Evolutionary conservation across 2,797 vertebrate genomes (phyloP).

Genomic region (Hoplostethus atlanticus): DNA sequence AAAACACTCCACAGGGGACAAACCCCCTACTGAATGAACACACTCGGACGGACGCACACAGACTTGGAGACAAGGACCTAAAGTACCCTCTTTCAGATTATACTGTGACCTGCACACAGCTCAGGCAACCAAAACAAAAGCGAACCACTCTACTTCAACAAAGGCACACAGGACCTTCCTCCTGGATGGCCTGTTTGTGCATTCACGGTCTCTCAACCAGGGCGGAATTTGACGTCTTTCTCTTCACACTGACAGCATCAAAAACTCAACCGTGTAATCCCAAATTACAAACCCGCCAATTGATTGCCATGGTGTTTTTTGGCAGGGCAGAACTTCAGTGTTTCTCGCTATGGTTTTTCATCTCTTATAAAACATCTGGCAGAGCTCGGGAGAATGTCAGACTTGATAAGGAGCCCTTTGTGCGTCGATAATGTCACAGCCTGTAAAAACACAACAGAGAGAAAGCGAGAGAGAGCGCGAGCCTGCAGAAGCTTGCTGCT

Average conservation of each 20-base stretch:
- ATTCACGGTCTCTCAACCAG: background rate
- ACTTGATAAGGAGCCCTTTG: constrained; percentile 51
- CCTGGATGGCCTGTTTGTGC: constrained; percentile 6
- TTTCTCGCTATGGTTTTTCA: constrained; percentile 42
- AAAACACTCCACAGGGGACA: constrained; percentile 70
- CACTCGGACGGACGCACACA: constrained; percentile 37
- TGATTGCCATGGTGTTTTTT: constrained; percentile 34
- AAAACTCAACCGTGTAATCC: constrained; percentile 41
- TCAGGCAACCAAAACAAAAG: constrained; percentile 19
- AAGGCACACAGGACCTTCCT: constrained; percentile 11
- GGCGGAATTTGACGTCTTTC: constrained; percentile 26
- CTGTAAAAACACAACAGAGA: constrained; percentile 57
- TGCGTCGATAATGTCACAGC: constrained; percentile 50
- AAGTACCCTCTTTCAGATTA: constrained; percentile 48
- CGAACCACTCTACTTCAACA: background rate
- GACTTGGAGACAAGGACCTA: constrained; percentile 55
- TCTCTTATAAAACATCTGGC: constrained; percentile 59
- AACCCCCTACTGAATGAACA: constrained; percentile 59
- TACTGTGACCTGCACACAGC: constrained; percentile 33
- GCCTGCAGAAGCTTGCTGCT: constrained; percentile 1
- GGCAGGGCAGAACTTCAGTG: constrained; percentile 39
- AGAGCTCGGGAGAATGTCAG: constrained; percentile 43
- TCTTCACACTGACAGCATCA: constrained; percentile 32
- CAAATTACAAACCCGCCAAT: constrained; percentile 22
- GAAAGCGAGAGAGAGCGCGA: constrained; percentile 21